A percentile compares a stretch with the other conserved stretches of the same genome.
These are phyloP conservation scores for Pseudanteris insignis DNA, from an alignment of 2,888 invertebrate species.

Conservation along the genomic window DNA sequence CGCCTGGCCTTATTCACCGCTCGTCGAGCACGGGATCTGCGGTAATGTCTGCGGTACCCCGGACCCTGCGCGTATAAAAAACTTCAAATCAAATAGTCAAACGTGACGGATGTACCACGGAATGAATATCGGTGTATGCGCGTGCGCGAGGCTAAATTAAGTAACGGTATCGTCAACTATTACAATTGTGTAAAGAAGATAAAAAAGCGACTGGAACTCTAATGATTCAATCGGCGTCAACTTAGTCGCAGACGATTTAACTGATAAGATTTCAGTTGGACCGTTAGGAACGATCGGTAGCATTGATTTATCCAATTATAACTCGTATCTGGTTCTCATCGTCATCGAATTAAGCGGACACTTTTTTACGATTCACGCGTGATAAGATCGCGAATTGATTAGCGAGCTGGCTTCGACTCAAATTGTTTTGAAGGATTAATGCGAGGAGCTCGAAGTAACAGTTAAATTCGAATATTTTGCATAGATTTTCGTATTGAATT, in stretches of 20 bases:
- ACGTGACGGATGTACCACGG: constrained; percentile 13
- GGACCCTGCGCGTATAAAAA: constrained; percentile 15
- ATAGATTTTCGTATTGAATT: no score
- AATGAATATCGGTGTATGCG: constrained; percentile 1
- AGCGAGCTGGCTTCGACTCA: constrained; percentile 2
- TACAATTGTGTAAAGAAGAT: constrained; percentile 12
- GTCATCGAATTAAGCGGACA: constrained; percentile 15
- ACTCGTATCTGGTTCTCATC: constrained; percentile 28
- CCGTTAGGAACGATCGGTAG: constrained; percentile 37
- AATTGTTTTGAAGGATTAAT: not conserved
- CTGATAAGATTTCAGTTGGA: constrained; percentile 27
- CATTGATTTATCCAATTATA: constrained; percentile 40
- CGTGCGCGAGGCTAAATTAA: constrained; percentile 16
- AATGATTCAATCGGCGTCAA: constrained; percentile 30
- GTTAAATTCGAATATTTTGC: no score
- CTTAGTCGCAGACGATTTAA: constrained; percentile 18
- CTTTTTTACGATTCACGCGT: constrained; percentile 6
- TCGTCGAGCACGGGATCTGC: constrained; percentile 22
- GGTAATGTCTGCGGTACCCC: constrained; percentile 35
- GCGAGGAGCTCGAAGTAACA: no score
- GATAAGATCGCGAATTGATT: constrained; percentile 12
- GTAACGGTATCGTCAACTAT: constrained; percentile 25
- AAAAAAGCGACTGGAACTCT: constrained; percentile 8
- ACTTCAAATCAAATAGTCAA: constrained; percentile 22
- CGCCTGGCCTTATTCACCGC: not conserved